These are phyloP conservation scores for Odontothrips loti DNA, from an alignment of 2,888 invertebrate genomes.

Conservation along the genomic window DNA sequence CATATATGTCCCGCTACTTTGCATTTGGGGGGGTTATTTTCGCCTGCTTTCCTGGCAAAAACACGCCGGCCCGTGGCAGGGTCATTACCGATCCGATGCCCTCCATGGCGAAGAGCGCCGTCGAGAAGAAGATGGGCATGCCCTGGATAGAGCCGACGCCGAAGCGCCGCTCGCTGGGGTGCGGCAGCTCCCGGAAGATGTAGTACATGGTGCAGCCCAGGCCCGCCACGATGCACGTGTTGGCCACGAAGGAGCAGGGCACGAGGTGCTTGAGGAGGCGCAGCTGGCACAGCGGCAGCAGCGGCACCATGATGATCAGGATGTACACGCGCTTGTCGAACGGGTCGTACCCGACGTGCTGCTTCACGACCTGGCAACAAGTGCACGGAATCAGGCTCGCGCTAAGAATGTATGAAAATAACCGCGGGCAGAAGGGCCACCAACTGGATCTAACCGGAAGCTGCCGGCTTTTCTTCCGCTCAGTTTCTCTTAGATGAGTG, in stretches of 20 bases:
- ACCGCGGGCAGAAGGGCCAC: no score
- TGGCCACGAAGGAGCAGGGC: conserved; percentile 16
- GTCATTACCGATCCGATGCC: conserved; percentile 4
- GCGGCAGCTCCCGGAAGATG: not conserved
- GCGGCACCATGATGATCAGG: not conserved
- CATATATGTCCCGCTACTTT: no score
- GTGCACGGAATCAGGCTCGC: not conserved
- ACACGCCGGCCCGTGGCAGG: not conserved
- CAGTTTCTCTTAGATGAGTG: no score
- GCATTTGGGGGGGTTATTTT: not conserved
- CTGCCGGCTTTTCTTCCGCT: no score
- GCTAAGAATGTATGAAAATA: no score
- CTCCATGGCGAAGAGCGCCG: conserved; percentile 15
- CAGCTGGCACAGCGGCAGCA: conserved; percentile 14
- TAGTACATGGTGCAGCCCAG: conserved; percentile 1
- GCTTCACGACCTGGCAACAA: not conserved
- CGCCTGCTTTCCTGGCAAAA: not conserved
- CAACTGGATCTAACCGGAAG: no score
- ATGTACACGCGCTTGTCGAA: conserved; percentile 3
- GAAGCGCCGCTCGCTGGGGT: not conserved
- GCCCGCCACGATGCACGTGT: conserved; percentile 4
- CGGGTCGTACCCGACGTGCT: not conserved
- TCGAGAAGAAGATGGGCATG: conserved; percentile 17
- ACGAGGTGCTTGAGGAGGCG: conserved; percentile 8
- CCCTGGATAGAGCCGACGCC: conserved; percentile 40